phyloP scores from a whole-genome alignment of 2,797 vertebrate species.

The Galaxias olidus region DNA sequence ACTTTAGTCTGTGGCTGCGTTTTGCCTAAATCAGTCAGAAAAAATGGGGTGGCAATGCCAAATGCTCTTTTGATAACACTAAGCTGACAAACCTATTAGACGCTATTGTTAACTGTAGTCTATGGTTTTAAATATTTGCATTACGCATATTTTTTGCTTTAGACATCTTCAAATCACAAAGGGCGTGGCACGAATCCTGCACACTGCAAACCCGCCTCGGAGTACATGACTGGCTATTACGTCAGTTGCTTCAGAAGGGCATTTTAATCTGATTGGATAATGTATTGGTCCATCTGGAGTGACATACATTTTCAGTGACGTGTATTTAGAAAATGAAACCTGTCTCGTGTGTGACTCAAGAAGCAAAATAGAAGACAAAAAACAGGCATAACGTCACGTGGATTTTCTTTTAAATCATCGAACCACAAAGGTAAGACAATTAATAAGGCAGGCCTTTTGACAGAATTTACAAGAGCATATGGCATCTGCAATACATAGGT shows the following conservation, averaged over 20 bases:
- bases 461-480: conserved; percentile 20
- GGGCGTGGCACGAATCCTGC: conserved; percentile 25
- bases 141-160: no score
- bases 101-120: no score
- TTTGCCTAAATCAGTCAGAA: no score
- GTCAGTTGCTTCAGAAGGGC: rapidly evolving
- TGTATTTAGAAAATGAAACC: conserved; percentile 68
- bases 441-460: not conserved
- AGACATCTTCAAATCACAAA: not conserved
- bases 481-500: conserved; percentile 45
- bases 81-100: no score
- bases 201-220: conserved; percentile 30
- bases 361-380: conserved; percentile 35
- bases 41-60: no score
- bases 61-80: no score
- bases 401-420: rapidly evolving
- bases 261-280: conserved; percentile 49
- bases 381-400: not conserved
- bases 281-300: not conserved
- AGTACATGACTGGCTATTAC: conserved; percentile 32
- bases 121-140: no score
- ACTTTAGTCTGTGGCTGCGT: no score
- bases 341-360: conserved; percentile 16
- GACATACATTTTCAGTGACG: conserved; percentile 25
- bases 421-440: conserved; percentile 10